Evolutionary conservation across 2,797 vertebrate species (phyloP).

Genomic region (Crenuchus spilurus): DNA sequence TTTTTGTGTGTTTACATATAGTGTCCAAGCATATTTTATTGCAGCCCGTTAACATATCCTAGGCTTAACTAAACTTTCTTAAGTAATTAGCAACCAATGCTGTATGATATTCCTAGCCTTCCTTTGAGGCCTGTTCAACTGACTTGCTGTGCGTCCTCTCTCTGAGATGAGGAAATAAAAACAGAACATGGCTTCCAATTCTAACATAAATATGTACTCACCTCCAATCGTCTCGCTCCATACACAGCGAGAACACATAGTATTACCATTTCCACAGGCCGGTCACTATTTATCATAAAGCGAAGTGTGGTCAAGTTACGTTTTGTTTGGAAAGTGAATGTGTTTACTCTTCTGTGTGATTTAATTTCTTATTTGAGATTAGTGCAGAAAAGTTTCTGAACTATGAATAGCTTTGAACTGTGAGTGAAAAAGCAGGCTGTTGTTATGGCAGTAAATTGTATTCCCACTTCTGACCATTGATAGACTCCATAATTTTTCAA

Average conservation of each 20-base stretch:
- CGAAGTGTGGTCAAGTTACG: slow-evolving; percentile 56
- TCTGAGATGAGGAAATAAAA: slow-evolving; percentile 62
- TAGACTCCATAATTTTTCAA: slow-evolving; percentile 40
- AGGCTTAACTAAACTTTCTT: slow-evolving; percentile 37
- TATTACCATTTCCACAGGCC: slow-evolving; percentile 45
- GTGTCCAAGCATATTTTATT: background rate
- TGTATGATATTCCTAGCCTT: slow-evolving; percentile 49
- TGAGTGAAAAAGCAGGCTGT: slow-evolving; percentile 37
- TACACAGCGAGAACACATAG: slow-evolving; percentile 37
- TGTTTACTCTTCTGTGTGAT: slow-evolving; percentile 57
- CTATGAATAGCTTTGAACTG: slow-evolving; percentile 14
- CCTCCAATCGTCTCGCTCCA: slow-evolving; percentile 54
- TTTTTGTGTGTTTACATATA: slow-evolving; percentile 6
- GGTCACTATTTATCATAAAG: slow-evolving; percentile 60
- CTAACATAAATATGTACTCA: slow-evolving; percentile 55
- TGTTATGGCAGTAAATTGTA: slow-evolving; percentile 32
- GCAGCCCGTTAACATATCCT: slow-evolving; percentile 23
- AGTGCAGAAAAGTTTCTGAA: slow-evolving; percentile 45
- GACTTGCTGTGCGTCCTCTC: slow-evolving; percentile 41
- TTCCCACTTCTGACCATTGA: slow-evolving; percentile 48
- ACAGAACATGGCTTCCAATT: slow-evolving; percentile 58
- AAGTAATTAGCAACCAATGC: slow-evolving; percentile 30
- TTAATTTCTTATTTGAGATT: slow-evolving; percentile 35
- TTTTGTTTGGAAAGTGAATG: slow-evolving; percentile 60
- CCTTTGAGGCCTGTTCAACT: slow-evolving; percentile 47